These are phyloP conservation scores for Melanotaenia pygmaea DNA, from an alignment of 2,797 vertebrate species.

Conservation along the genomic window DNA sequence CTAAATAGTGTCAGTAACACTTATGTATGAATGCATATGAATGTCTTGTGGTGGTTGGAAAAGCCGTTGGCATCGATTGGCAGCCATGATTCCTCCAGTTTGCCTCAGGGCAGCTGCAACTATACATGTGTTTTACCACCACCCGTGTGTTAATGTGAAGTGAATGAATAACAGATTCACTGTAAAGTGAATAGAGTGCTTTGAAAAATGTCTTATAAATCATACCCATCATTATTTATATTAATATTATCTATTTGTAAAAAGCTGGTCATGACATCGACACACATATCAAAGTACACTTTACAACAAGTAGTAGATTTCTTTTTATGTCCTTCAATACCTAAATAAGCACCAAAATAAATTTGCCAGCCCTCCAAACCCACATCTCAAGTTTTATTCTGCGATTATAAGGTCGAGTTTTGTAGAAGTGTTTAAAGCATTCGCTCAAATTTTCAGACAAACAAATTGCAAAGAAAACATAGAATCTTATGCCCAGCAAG, in stretches of 20 bases:
- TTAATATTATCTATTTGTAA: too few relatives aligned
- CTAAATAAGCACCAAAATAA: not conserved
- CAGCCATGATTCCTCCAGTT: not conserved
- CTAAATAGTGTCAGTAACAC: too few relatives aligned
- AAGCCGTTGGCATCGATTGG: not conserved
- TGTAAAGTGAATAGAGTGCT: too few relatives aligned
- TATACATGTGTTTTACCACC: too few relatives aligned
- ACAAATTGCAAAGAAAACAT: not conserved
- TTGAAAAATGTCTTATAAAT: too few relatives aligned
- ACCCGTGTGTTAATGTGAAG: too few relatives aligned
- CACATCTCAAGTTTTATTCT: not conserved
- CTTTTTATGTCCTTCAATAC: not conserved
- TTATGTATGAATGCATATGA: too few relatives aligned
- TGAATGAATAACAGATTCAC: too few relatives aligned
- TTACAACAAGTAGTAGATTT: not conserved
- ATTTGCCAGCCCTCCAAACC: not conserved
- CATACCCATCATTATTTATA: too few relatives aligned
- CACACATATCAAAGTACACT: not conserved
- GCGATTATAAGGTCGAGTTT: slow-evolving; percentile 3
- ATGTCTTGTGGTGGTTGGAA: too few relatives aligned
- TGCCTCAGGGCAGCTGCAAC: too few relatives aligned
- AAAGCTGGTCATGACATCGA: not conserved
- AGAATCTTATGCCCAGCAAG: slow-evolving; percentile 3
- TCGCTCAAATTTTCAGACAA: not conserved
- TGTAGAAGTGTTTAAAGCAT: not conserved